Evolutionary conservation across 2,888 invertebrate species (phyloP).

Genomic region (Adela reaumurella): DNA sequence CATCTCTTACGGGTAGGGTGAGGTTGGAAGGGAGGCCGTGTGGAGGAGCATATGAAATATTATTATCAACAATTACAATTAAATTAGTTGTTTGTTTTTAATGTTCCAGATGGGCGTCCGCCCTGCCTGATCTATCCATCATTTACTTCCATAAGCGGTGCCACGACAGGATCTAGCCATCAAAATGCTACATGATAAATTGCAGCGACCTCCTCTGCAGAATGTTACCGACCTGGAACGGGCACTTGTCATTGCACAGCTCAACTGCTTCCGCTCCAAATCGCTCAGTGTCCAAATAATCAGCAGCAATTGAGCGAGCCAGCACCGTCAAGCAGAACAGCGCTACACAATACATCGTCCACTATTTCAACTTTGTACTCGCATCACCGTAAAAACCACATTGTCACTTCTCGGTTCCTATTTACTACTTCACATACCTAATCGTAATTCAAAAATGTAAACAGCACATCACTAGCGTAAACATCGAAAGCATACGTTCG

Average conservation of each 20-base stretch:
- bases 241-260: slow-evolving; percentile 51
- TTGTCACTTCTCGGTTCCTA: slow-evolving; percentile 48
- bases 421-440: slow-evolving; percentile 16
- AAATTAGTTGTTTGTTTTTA: too few species aligned
- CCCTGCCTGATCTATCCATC: too few species aligned
- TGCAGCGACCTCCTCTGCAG: too few species aligned
- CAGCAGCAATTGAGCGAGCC: slow-evolving; percentile 53
- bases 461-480: too few species aligned
- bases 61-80: too few species aligned
- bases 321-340: slow-evolving; percentile 55
- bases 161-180: too few species aligned
- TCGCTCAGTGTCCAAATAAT: slow-evolving; percentile 53
- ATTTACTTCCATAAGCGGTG: too few species aligned
- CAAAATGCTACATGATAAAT: too few species aligned
- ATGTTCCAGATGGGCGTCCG: too few species aligned
- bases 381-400: slow-evolving; percentile 31
- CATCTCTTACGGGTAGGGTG: too few species aligned
- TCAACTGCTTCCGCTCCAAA: slow-evolving; percentile 53
- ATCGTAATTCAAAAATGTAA: slow-evolving; percentile 4
- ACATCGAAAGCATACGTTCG: slow-evolving; percentile 15
- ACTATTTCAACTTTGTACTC: neutral
- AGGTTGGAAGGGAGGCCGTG: too few species aligned
- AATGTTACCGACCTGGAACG: slow-evolving; percentile 50
- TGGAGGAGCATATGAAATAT: too few species aligned
- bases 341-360: slow-evolving; percentile 12